phyloP scores from a whole-genome alignment of 2,113 vertebrate species.

The Megaceryle maxima region DNA sequence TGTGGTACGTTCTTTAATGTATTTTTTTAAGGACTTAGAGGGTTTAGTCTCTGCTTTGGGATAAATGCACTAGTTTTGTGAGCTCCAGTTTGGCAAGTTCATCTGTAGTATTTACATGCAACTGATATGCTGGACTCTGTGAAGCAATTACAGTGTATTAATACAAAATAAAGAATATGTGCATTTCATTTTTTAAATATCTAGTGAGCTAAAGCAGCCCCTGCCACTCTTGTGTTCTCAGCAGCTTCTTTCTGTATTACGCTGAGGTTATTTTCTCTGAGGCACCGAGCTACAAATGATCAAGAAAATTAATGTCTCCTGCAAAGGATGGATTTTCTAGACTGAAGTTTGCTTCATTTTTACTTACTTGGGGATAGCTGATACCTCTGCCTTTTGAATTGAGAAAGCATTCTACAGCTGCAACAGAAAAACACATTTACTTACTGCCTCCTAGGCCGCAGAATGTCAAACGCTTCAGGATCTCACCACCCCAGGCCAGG shows the following conservation, averaged over 20 bases:
- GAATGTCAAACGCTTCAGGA: not conserved
- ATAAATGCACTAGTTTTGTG: slow-evolving; percentile 72
- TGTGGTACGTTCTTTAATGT: slow-evolving; percentile 77
- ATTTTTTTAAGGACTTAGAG: slow-evolving; percentile 72
- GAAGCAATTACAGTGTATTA: slow-evolving; percentile 67
- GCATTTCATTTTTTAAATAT: not conserved
- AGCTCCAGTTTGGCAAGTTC: slow-evolving; percentile 64
- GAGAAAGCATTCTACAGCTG: not conserved
- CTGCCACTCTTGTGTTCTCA: not conserved
- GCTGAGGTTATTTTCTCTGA: not conserved
- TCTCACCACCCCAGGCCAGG: not conserved
- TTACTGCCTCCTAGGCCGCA: not conserved
- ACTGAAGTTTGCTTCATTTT: not conserved
- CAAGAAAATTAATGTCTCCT: not conserved
- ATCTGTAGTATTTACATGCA: slow-evolving; percentile 67
- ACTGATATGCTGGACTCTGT: slow-evolving; percentile 67
- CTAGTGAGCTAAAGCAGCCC: not conserved
- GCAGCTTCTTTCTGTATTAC: not conserved
- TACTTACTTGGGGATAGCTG: not conserved
- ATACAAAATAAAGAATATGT: slow-evolving; percentile 35
- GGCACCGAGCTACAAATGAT: not conserved
- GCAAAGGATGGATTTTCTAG: not conserved
- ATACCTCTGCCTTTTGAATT: not conserved
- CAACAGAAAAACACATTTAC: not conserved
- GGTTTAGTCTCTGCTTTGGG: slow-evolving; percentile 72